Evolutionary conservation across 1,140 invertebrate species (phyloP).

Genomic region (Heliothis subflexa): DNA sequence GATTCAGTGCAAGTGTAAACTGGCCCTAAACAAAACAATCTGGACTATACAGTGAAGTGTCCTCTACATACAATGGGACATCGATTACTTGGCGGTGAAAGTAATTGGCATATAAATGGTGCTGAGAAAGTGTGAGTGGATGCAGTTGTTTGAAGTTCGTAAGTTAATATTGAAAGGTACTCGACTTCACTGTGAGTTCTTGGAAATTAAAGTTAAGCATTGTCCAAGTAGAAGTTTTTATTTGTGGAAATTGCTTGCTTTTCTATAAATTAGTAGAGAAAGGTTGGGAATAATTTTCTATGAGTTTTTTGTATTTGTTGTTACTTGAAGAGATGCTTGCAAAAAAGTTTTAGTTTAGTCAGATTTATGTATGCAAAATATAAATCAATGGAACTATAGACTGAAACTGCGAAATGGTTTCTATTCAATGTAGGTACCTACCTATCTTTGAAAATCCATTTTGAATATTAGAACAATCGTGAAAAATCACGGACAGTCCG

Average conservation of each 20-base stretch:
- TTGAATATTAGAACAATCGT: slow-evolving; percentile 20
- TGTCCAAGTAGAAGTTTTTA: too few relatives aligned
- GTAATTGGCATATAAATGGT: slow-evolving; percentile 52
- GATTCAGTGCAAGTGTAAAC: slow-evolving; percentile 54
- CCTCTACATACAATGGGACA: slow-evolving; percentile 58
- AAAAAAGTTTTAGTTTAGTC: too few relatives aligned
- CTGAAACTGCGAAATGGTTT: not conserved
- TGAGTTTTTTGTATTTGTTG: too few relatives aligned
- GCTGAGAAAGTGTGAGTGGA: slow-evolving; percentile 23
- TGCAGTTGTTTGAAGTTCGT: not conserved
- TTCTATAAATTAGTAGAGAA: too few relatives aligned
- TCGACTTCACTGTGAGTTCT: not conserved
- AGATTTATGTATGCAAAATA: not conserved
- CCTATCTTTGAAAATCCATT: not conserved
- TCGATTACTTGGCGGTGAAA: slow-evolving; percentile 60
- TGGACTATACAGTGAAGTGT: slow-evolving; percentile 11
- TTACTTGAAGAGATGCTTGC: too few relatives aligned
- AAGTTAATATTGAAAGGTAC: not conserved
- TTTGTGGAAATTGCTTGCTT: too few relatives aligned
- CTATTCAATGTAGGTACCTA: not conserved
- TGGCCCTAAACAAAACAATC: slow-evolving; percentile 44
- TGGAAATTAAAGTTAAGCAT: too few relatives aligned
- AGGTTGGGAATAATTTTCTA: too few relatives aligned
- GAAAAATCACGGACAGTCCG: not conserved
- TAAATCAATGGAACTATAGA: not conserved